Conservation (phyloP, 2,113 vertebrate species). For the Hippocampus mohnikei region DNA sequence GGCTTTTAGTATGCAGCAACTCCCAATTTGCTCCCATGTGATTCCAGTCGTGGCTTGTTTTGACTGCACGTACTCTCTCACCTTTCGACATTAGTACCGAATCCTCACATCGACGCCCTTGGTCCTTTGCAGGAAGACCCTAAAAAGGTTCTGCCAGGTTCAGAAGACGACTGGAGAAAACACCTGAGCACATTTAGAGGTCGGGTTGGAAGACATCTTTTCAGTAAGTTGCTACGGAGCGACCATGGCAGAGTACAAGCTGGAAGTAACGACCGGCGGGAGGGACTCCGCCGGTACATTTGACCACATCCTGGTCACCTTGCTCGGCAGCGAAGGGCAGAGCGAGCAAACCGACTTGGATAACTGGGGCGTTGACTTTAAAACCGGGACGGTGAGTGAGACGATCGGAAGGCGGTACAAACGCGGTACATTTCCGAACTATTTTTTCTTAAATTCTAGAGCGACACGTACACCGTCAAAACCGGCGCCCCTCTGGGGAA, state of each 20-base stretch:
- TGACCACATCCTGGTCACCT: constrained; percentile 52
- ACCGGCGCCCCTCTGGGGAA: constrained; percentile 45
- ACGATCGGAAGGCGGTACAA: no score
- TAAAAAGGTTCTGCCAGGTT: not conserved
- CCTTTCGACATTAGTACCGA: no score
- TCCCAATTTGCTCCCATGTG: no score
- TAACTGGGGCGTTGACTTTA: constrained; percentile 42
- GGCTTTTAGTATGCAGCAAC: not conserved
- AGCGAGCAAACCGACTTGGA: constrained; percentile 49
- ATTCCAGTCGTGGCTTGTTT: no score
- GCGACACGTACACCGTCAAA: constrained; percentile 41
- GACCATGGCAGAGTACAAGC: constrained; percentile 51
- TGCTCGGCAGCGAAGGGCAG: constrained; percentile 51
- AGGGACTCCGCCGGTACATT: constrained; percentile 40
- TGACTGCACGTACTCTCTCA: no score
- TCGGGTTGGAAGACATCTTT: not conserved
- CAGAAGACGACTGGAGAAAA: not conserved
- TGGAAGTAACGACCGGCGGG: constrained; percentile 56
- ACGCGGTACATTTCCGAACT: not conserved
- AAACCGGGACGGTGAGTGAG: constrained; percentile 42
- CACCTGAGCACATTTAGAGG: not conserved
- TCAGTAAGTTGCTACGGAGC: not conserved
- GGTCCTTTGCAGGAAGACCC: not conserved
- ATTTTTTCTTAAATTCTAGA: constrained; percentile 28
- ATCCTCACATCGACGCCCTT: not conserved